Evolutionary conservation across 2,113 vertebrate species (phyloP).

Genomic region (Oxyruncus cristatus): DNA sequence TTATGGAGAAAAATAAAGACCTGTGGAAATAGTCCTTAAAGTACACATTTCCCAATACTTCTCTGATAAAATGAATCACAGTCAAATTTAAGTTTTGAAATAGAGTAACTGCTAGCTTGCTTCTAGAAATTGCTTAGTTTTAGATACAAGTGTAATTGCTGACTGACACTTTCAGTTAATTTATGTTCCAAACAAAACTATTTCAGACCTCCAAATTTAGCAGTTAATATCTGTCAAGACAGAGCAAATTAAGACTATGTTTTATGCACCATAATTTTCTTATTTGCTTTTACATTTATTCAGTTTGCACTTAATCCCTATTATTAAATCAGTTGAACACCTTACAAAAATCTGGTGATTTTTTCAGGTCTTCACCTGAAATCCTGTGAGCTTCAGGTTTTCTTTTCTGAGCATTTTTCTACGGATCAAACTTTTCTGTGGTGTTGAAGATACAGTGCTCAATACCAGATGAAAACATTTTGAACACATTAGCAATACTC

Average conservation of each 20-base stretch:
- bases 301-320: not conserved
- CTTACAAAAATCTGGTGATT: not conserved
- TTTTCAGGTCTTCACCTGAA: not conserved
- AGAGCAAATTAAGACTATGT: not conserved
- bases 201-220: not conserved
- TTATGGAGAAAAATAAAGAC: not conserved
- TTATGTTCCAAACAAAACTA: not conserved
- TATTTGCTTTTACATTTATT: not conserved
- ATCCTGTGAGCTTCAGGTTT: not conserved
- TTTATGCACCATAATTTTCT: not conserved
- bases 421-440: not conserved
- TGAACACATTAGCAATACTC: not conserved
- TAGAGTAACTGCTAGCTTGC: not conserved
- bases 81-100: not conserved
- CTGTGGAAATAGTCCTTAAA: not conserved
- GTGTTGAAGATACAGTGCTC: not conserved
- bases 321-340: not conserved
- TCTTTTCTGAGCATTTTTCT: not conserved
- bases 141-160: not conserved
- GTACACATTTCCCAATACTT: not conserved
- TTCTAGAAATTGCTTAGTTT: not conserved
- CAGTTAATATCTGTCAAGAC: not conserved
- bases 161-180: not conserved
- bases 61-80: not conserved
- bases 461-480: not conserved